Evolutionary conservation across 2,113 vertebrate genomes (phyloP), one percentile per base, ranked within the genome.

Genomic region (Lasiurus cinereus): DNA sequence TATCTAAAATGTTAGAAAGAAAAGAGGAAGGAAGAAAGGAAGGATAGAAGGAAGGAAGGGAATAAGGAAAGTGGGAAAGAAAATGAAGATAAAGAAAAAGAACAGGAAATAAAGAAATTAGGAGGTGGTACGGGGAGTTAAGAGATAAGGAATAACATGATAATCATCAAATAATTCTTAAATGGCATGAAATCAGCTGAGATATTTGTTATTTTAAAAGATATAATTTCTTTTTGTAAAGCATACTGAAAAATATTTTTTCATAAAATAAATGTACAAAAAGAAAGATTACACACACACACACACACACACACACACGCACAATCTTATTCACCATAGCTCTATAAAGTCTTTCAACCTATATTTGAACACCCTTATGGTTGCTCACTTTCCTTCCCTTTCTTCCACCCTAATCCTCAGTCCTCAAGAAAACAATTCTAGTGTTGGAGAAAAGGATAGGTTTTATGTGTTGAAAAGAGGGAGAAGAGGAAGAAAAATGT

Each of bases 151-250:
- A 70, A 1, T n/a, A 5, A 13, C 1, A 21, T 78, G 9, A 2
- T 29, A 64, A 78, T 84, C 24, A 66, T 67, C 33, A 90, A 95
- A 90, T 18, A 54, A 56, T 92, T 74, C 33, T 84, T 54, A 79
- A 79, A 24, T 85, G 31, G 6, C n/a, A 18, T 29, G 36, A 54
- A 72, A 52, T 64, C 36, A 85, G 33, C 14, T n/a, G 16, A 87
- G 8, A 24, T 33, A 18, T 50, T 14, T 67, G 11, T 72, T 39
- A 52, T 27, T 88, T 9, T 59, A 80, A 67, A 39, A 46, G 27
- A 31, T 3, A 24, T 6, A 27, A 18, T 86, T 79, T 43, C 2
- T 83, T 92, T 93, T 87, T 83, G 0, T 54, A 87, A 64, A 80
- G 5, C 11, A 83, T 18, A 22, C 4, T 33, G 3, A 21, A 74